These are phyloP conservation scores for Drosophila emarginata DNA, from an alignment of 2,888 invertebrate genomes.

Conservation along the genomic window DNA sequence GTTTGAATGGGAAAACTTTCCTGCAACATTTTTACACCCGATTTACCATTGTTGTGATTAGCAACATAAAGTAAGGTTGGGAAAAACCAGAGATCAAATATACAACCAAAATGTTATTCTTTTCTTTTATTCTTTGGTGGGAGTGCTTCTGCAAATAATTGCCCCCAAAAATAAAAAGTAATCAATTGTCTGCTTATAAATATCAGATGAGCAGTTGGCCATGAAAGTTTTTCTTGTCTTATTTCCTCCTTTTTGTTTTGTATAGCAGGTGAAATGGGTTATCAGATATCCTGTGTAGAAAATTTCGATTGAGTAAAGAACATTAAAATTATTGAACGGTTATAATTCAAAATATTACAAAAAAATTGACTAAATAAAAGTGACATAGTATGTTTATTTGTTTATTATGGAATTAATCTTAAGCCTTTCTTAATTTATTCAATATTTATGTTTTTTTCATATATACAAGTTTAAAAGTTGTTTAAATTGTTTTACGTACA, in stretches of 20 bases:
- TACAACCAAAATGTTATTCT: not conserved
- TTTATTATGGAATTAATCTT: no score
- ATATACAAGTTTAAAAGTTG: no score
- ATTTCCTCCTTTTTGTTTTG: conserved; percentile 10
- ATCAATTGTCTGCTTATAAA: conserved; percentile 63
- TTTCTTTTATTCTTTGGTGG: not conserved
- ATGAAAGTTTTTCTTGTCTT: conserved; percentile 16
- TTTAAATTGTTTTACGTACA: no score
- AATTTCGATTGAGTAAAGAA: not conserved
- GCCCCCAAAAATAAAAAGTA: conserved; percentile 21
- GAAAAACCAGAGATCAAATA: not conserved
- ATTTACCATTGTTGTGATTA: not conserved
- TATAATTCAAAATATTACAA: not conserved
- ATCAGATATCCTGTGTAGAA: conserved; percentile 4
- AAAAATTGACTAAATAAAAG: not conserved
- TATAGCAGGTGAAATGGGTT: not conserved
- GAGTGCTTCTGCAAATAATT: not conserved
- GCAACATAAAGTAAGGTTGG: not conserved
- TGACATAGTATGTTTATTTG: no score
- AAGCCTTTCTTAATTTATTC: no score
- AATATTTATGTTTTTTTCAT: not conserved
- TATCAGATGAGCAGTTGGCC: conserved; percentile 44
- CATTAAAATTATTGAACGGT: not conserved
- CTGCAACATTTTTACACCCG: not conserved
- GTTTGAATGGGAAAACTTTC: not conserved